phyloP scores from a whole-genome alignment of 2,888 invertebrate species.

The Tinea trinotella region DNA sequence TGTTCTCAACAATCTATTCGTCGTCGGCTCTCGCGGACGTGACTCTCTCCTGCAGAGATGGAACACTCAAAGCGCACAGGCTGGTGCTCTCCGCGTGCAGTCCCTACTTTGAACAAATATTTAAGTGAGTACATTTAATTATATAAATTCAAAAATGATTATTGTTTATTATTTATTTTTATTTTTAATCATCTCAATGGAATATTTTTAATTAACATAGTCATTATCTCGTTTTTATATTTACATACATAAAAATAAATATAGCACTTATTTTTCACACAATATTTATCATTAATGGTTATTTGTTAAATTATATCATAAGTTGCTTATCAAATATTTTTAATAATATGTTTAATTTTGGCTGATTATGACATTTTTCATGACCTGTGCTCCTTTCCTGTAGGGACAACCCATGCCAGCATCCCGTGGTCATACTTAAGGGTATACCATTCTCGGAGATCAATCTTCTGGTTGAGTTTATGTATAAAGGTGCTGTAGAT shows the following conservation, averaged over 20 bases:
- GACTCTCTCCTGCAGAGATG: conserved; percentile 80
- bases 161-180: conserved; percentile 3
- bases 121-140: conserved; percentile 56
- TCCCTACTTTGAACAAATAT: conserved; percentile 82
- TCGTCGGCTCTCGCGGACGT: conserved; percentile 80
- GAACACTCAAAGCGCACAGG: conserved; percentile 79
- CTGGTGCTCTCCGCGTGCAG: conserved; percentile 83
- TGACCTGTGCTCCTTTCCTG: conserved; percentile 20
- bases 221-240: conserved; percentile 15
- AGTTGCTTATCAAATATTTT: conserved; percentile 5
- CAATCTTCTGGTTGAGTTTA: conserved; percentile 77
- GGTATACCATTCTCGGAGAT: conserved; percentile 77
- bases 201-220: conserved; percentile 15
- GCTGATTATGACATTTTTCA: conserved; percentile 2
- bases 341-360: conserved; percentile 5
- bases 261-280: conserved; percentile 10
- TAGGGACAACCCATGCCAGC: conserved; percentile 80
- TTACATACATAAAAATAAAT: conserved; percentile 16
- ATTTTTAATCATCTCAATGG: conserved; percentile 15
- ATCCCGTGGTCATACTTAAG: conserved; percentile 80
- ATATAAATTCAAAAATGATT: background rate
- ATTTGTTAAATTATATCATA: conserved; percentile 15
- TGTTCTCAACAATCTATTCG: conserved; percentile 78
- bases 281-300: conserved; percentile 15
- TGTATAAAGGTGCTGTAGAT: conserved; percentile 80